Evolutionary conservation across 2,888 invertebrate genomes (phyloP), one percentile per base, ranked within the genome.

Genomic region (Notocelia uddmanniana): DNA sequence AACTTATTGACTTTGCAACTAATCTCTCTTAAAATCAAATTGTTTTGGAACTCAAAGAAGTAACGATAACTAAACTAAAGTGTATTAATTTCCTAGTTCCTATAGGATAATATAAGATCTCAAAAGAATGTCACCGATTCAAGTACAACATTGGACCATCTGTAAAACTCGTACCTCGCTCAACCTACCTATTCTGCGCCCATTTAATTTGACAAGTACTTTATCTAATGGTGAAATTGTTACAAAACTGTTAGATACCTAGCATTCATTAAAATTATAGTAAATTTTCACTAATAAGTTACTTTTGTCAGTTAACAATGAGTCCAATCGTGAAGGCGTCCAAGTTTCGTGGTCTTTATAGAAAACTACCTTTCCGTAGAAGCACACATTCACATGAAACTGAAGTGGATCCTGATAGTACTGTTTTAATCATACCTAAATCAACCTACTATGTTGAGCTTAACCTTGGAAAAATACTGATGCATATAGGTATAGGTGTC

Each of bases 31-130:
- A 45, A 57, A 57, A 8, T n/a, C 3, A 13, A 23, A 1, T 23
- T 34, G 19, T 19, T 59, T 59, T 45, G 41, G 45, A 23, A 59
- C 8, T 37, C 37, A 3, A 21, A 37, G 9, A 59, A 21, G 6
- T 45, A 60, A 60, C 60, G 8, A 31, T 9, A 45, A 23, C 8
- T 15, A 41, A 41, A 11, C 13, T 9, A 15, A n/a, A 23, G 21
- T 59, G 15, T 60, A 45, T n/a, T 41, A 15, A 19, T 18, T 11
- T 57, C 6, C 57, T 8, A 34, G 11, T 60, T 60, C 60, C 60
- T 60, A 45, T 45, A 60, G 23, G 10, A n/a, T 41, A 48, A n/a
- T 41, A 48, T 60, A 45, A 23, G 60, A 60, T 60, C 60, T 60
- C 60, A 60, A 23, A 41, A 21, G 15, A 45, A 21, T 59, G 21